phyloP scores from a whole-genome alignment of 2,888 invertebrate species.

The Nephrotoma appendiculata region DNA sequence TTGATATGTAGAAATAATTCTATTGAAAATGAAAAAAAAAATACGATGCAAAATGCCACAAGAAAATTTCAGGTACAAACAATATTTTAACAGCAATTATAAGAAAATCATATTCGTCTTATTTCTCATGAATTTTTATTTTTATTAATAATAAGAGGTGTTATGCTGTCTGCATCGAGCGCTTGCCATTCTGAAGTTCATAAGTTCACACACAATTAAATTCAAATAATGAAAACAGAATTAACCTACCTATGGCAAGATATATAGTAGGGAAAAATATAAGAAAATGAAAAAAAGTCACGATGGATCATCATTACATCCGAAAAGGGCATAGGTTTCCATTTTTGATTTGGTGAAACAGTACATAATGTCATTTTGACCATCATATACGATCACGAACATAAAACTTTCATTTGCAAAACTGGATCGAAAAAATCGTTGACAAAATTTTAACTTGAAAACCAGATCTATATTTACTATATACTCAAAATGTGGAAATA shows the following conservation, averaged over 20 bases:
- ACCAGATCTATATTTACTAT: not conserved
- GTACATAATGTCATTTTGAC: not conserved
- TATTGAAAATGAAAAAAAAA: not conserved
- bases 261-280: not conserved
- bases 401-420: not conserved
- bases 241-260: not conserved
- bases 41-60: not conserved
- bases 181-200: not conserved
- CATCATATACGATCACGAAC: not conserved
- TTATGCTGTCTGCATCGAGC: not conserved
- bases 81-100: not conserved
- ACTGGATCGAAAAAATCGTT: not conserved
- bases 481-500: not conserved
- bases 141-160: not conserved
- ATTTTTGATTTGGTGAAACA: not conserved
- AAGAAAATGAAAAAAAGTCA: not conserved
- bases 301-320: not conserved
- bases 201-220: not conserved
- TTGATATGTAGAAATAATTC: not conserved
- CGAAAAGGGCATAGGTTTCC: not conserved
- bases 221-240: not conserved
- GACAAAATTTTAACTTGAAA: not conserved
- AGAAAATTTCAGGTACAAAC: not conserved
- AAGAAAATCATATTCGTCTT: not conserved
- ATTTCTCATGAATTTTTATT: not conserved